Base-by-base conservation (phyloP, 1,140 invertebrate species). In the Sycophila sp. region DNA sequence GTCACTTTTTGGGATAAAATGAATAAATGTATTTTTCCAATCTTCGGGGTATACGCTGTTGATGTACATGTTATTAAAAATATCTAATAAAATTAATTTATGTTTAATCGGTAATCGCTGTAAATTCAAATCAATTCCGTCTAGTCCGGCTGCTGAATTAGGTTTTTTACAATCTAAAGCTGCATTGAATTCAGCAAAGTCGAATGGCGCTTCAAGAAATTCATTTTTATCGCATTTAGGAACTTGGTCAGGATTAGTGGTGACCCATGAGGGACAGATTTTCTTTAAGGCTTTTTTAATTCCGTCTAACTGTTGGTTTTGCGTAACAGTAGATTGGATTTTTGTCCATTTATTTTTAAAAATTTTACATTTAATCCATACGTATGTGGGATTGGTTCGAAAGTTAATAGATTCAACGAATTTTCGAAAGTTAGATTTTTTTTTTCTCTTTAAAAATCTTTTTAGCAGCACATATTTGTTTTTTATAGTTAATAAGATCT, bases 231-330 rank as follows among this genome's bases (percentile, higher is more conserved):
- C 28, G 26, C 40, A 47, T 13, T 7, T 38, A 17, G 26, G 24
- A 19, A 62, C 10, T 22, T 15, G 30, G 10, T 42, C 34, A 7
- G 40, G n/a, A 47, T 62, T 30, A 30, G 40, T 45, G 4, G 13
- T 7, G 28, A 19, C 26, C n/a, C 11, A 62, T 26, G 40, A 38
- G 47, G 59, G 40, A 26, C 28, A 30, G 6, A 47, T 36, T 62
- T 62, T 62, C 7, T 60, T 38, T 26, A 62, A 30, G 26, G 28
- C n/a, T n/a, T n/a, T n/a, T n/a, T n/a, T n/a, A n/a, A n/a, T n/a
- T n/a, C n/a, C n/a, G n/a, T n/a, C n/a, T n/a, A n/a, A n/a, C n/a
- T n/a, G n/a, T n/a, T n/a, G n/a, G n/a, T n/a, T n/a, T n/a, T n/a
- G n/a, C n/a, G n/a, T n/a, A n/a, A n/a, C n/a, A n/a, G n/a, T n/a